Percentiles rank a stretch among this genome's conserved stretches.
Conservation (phyloP, 2,797 vertebrate genomes). For the Sebastes cheni region DNA sequence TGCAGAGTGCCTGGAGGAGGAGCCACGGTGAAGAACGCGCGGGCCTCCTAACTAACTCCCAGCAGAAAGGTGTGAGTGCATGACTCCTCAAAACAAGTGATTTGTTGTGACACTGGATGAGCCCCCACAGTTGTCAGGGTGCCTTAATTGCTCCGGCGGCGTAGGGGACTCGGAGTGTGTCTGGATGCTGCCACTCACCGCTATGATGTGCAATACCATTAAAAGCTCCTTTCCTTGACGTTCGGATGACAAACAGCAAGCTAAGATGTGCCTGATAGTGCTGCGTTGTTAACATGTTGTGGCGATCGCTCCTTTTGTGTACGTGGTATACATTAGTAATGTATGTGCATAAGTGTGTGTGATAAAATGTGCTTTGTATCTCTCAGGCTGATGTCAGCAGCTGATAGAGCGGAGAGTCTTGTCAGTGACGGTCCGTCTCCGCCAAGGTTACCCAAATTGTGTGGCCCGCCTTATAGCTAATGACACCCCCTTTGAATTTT, state of each 20-base stretch:
- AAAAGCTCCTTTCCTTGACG: conserved; percentile 91
- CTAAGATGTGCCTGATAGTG: conserved; percentile 90
- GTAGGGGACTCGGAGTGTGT: conserved; percentile 82
- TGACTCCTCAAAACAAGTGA: conserved; percentile 77
- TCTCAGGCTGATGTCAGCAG: conserved; percentile 89
- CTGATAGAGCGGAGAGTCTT: conserved; percentile 87
- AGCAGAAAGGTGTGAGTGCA: conserved; percentile 74
- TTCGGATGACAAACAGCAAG: conserved; percentile 91
- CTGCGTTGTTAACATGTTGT: conserved; percentile 89
- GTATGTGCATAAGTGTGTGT: conserved; percentile 28
- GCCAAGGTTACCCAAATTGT: conserved; percentile 97
- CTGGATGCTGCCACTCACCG: conserved; percentile 90
- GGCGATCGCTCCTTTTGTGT: conserved; percentile 71
- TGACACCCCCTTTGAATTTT: conserved; percentile 90
- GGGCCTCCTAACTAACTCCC: conserved; percentile 69
- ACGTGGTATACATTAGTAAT: conserved; percentile 20
- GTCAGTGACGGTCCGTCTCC: conserved; percentile 89
- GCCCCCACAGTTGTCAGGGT: conserved; percentile 73
- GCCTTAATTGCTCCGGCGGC: conserved; percentile 84
- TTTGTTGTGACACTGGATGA: conserved; percentile 81
- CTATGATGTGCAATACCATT: conserved; percentile 88
- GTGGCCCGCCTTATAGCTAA: conserved; percentile 88
- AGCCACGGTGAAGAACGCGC: conserved; percentile 42
- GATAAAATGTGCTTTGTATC: conserved; percentile 81
- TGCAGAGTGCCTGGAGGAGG: conserved; percentile 58